Conservation (phyloP, 2,113 vertebrate species). For the Thalassarche chlororhynchos region DNA sequence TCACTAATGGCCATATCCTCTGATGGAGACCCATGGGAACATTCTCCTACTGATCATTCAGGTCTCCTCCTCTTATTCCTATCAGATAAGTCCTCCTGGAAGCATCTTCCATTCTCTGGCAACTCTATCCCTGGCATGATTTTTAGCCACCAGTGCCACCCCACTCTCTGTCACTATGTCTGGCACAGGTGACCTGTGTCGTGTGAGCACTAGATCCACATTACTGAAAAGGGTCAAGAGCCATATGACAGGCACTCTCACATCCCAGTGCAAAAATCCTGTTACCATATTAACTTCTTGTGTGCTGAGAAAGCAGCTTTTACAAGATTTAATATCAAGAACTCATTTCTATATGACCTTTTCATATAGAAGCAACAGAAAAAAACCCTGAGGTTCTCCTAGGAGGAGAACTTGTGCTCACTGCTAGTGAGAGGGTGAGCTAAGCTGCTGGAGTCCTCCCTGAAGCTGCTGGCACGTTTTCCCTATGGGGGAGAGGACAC, state of each 20-base stretch:
- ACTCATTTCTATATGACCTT: neutral
- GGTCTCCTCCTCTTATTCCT: neutral
- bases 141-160: neutral
- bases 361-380: neutral
- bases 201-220: fast-evolving
- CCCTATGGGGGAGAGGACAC: neutral
- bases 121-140: neutral
- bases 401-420: neutral
- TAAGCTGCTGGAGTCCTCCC: neutral
- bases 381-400: neutral
- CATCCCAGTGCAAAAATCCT: neutral
- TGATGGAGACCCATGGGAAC: neutral
- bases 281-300: neutral
- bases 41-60: neutral
- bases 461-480: neutral
- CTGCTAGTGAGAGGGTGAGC: neutral
- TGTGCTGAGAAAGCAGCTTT: neutral
- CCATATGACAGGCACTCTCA: neutral
- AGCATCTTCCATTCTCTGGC: neutral
- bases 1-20: neutral
- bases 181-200: neutral
- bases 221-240: neutral
- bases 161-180: neutral
- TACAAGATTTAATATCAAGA: neutral
- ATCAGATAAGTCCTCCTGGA: neutral